Evolutionary conservation across 2,888 invertebrate genomes (phyloP).

Genomic region (Magallana nippona): DNA sequence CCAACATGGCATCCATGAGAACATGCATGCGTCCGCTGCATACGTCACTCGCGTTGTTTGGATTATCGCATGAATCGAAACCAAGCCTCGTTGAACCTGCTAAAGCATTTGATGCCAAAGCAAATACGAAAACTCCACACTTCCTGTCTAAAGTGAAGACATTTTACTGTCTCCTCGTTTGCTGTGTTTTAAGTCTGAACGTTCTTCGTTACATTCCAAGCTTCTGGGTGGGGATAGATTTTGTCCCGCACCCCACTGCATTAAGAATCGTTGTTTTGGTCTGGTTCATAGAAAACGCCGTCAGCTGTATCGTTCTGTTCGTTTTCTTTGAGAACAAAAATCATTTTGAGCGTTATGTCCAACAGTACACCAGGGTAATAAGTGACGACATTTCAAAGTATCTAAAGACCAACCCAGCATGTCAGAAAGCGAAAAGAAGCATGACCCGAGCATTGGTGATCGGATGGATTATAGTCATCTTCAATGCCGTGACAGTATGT

Average conservation of each 20-base stretch:
- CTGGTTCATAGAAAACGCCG: conserved; percentile 24
- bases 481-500: background rate
- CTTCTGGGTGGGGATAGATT: conserved; percentile 34
- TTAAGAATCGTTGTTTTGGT: background rate
- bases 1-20: background rate
- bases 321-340: conserved; percentile 28
- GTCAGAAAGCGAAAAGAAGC: background rate
- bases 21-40: background rate
- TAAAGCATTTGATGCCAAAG: background rate
- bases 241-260: background rate
- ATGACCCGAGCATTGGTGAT: background rate
- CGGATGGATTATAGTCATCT: background rate
- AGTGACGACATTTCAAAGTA: conserved; percentile 13
- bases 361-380: conserved; percentile 2
- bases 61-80: background rate
- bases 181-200: conserved; percentile 3
- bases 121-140: background rate
- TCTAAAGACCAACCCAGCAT: background rate
- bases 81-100: background rate
- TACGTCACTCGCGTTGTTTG: background rate
- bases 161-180: background rate
- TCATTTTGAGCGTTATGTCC: background rate
- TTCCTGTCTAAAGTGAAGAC: background rate
- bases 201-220: conserved; percentile 33
- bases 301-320: conserved; percentile 3